Percentiles rank a stretch among this genome's conserved stretches.
These are phyloP conservation scores for Onychorhynchus coronatus DNA, from an alignment of 2,113 vertebrate genomes.

Conservation along the genomic window DNA sequence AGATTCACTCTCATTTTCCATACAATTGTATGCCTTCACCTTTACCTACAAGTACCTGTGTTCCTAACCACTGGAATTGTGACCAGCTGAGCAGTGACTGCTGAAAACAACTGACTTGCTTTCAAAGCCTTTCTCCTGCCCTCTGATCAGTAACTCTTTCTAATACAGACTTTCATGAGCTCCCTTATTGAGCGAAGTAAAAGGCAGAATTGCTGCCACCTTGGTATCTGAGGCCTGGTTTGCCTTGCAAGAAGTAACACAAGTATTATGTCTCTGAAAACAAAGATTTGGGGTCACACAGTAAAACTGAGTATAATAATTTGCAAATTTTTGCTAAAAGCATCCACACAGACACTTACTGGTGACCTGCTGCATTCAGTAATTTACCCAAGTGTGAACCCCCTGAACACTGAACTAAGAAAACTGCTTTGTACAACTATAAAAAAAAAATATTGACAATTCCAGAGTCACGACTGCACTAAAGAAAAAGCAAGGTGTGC, in stretches of 20 bases:
- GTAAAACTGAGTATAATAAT: neutral
- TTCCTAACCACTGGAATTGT: neutral
- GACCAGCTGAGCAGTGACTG: neutral
- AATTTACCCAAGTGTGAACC: neutral
- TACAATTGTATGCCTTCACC: neutral
- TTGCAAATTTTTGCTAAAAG: neutral
- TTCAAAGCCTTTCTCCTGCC: constrained; percentile 6
- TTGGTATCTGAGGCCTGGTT: neutral
- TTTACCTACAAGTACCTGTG: neutral
- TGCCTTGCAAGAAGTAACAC: neutral
- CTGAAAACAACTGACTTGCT: constrained; percentile 14
- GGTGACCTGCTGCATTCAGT: neutral
- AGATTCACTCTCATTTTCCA: neutral
- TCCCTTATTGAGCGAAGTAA: no score
- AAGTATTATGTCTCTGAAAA: neutral
- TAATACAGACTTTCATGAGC: constrained; percentile 34
- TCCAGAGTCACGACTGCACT: neutral
- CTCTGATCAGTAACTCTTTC: constrained; percentile 6
- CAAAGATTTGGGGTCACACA: neutral
- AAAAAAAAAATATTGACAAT: neutral
- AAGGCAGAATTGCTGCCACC: neutral
- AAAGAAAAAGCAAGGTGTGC: neutral
- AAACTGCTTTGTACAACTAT: neutral
- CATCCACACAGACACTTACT: neutral
- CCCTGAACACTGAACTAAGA: neutral